Conservation (phyloP, 2,888 invertebrate genomes). For the Elmis aenea region DNA sequence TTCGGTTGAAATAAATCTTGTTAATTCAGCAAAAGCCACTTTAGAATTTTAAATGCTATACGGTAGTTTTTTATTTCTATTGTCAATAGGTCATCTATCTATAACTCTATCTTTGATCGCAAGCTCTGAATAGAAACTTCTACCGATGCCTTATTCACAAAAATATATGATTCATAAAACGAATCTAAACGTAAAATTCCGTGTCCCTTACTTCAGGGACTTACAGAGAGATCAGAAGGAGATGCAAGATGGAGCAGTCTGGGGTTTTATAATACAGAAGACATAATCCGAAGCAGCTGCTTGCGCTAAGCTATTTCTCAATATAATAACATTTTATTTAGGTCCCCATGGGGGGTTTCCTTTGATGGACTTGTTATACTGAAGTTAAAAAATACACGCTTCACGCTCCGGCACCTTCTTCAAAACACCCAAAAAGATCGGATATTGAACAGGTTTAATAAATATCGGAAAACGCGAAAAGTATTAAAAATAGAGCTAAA, state of each 20-base stretch:
- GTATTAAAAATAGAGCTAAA: not conserved
- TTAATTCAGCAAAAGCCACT: too few species aligned
- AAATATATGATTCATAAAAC: conserved; percentile 6
- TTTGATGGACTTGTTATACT: conserved; percentile 39
- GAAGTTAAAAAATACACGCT: conserved; percentile 38
- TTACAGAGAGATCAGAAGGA: too few species aligned
- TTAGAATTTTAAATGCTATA: too few species aligned
- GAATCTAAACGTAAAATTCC: conserved; percentile 3
- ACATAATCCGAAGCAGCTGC: conserved; percentile 38
- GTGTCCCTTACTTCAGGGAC: too few species aligned
- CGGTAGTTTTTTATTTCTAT: too few species aligned
- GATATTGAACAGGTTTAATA: conserved; percentile 33
- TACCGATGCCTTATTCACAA: conserved; percentile 17
- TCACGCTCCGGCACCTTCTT: conserved; percentile 38
- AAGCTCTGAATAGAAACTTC: conserved; percentile 22
- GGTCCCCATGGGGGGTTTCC: conserved; percentile 34
- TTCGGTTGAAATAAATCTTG: too few species aligned
- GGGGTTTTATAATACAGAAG: conserved; percentile 33
- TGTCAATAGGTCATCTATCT: too few species aligned
- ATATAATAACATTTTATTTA: conserved; percentile 41
- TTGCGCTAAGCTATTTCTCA: conserved; percentile 37
- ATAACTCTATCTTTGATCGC: conserved; percentile 26
- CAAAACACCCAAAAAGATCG: conserved; percentile 31
- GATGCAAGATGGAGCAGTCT: too few species aligned
- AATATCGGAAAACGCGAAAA: conserved; percentile 29